Evolutionary conservation across 1,140 invertebrate genomes (phyloP).

Genomic region (Drosophila murphyi): DNA sequence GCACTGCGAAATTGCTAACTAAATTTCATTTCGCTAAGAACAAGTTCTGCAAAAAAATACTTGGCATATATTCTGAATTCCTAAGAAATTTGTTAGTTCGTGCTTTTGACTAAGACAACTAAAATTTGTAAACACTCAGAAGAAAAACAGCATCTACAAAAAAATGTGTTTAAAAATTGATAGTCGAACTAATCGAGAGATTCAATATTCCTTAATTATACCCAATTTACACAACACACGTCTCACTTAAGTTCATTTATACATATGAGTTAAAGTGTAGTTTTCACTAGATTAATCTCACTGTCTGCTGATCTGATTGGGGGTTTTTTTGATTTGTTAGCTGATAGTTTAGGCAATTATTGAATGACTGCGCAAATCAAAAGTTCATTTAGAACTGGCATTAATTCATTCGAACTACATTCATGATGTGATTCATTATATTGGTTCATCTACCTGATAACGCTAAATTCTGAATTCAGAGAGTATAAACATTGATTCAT

Average conservation of each 20-base stretch:
- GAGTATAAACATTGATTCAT: neutral
- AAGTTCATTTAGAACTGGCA: neutral
- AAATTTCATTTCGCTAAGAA: neutral
- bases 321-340: neutral
- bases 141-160: no score
- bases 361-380: slow-evolving; percentile 3
- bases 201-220: no score
- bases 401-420: slow-evolving; percentile 14
- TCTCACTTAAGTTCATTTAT: no score
- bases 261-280: no score
- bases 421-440: slow-evolving; percentile 54
- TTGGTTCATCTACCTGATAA: slow-evolving; percentile 62
- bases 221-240: no score
- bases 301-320: neutral
- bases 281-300: neutral
- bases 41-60: slow-evolving; percentile 7
- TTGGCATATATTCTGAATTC: slow-evolving; percentile 1
- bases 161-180: no score
- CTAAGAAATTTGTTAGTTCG: neutral
- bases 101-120: no score
- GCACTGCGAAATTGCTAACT: neutral
- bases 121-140: no score
- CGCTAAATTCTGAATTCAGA: no score
- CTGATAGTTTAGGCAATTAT: neutral
- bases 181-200: no score